These are phyloP conservation scores for Cephalophus harveyi DNA, from an alignment of 2,113 vertebrate species.

Conservation along the genomic window DNA sequence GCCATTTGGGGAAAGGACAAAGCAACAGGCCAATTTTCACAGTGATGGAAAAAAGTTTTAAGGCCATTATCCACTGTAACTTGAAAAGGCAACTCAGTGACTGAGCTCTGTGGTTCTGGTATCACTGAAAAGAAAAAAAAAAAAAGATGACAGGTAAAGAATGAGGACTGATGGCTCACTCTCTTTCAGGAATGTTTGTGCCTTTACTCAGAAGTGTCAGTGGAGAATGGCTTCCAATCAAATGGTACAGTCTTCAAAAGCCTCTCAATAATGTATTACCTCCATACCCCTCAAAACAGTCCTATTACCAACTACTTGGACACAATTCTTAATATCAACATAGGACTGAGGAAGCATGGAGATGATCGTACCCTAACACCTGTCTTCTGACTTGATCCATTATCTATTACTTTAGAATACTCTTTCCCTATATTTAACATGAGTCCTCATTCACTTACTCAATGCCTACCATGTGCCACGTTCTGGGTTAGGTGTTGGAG, in stretches of 20 bases:
- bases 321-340: slow-evolving; percentile 11
- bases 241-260: not conserved
- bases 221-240: not conserved
- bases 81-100: slow-evolving; percentile 24
- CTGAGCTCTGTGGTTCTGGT: not conserved
- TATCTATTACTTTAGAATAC: not conserved
- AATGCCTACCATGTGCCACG: not conserved
- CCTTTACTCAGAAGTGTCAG: no score
- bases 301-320: not conserved
- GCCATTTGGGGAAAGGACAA: slow-evolving; percentile 21
- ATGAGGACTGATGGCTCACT: not conserved
- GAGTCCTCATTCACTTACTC: not conserved
- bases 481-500: not conserved
- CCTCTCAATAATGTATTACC: not conserved
- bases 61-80: slow-evolving; percentile 23
- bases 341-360: not conserved
- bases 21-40: slow-evolving; percentile 29
- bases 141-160: not conserved
- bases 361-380: not conserved
- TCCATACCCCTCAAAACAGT: not conserved
- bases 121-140: not conserved
- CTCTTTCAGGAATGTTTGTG: not conserved
- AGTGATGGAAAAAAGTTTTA: not conserved
- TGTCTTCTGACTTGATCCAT: not conserved
- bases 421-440: not conserved